A percentile compares a stretch with the other conserved stretches of the same genome.
These are phyloP conservation scores for Drosophila mimetica DNA, from an alignment of 2,888 invertebrate species.

Conservation along the genomic window DNA sequence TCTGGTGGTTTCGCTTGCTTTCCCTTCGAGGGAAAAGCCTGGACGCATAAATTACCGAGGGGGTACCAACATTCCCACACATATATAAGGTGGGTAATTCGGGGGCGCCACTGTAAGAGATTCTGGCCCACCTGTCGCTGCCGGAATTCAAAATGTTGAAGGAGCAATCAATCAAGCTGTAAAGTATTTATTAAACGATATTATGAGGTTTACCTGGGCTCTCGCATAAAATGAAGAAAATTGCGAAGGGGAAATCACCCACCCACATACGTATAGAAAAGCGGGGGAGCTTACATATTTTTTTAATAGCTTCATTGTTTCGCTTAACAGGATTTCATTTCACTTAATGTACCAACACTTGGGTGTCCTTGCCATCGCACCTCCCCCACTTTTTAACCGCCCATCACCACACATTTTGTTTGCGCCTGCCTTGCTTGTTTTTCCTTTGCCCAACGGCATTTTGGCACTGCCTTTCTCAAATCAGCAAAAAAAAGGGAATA, in stretches of 20 bases:
- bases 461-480: slow-evolving; percentile 62
- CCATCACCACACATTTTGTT: slow-evolving; percentile 59
- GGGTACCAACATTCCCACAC: no score
- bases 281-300: slow-evolving; percentile 27
- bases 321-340: slow-evolving; percentile 77
- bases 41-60: slow-evolving; percentile 68
- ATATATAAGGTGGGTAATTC: not conserved
- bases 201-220: slow-evolving; percentile 71
- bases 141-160: slow-evolving; percentile 36
- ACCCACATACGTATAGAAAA: not conserved
- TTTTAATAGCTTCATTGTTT: slow-evolving; percentile 78
- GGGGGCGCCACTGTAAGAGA: slow-evolving; percentile 54
- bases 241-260: slow-evolving; percentile 8
- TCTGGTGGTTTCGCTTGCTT: slow-evolving; percentile 61
- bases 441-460: slow-evolving; percentile 68
- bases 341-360: slow-evolving; percentile 69
- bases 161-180: slow-evolving; percentile 76
- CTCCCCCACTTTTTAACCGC: slow-evolving; percentile 7
- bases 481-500: slow-evolving; percentile 48
- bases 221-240: slow-evolving; percentile 30
- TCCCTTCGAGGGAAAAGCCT: slow-evolving; percentile 10
- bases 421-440: slow-evolving; percentile 59
- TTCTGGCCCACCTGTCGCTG: slow-evolving; percentile 69
- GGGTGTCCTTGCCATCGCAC: slow-evolving; percentile 19
- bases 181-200: slow-evolving; percentile 79